Base-by-base conservation (phyloP, 37 sponge, comb jelly and placozoan genomes). In the Agelas oroides region DNA sequence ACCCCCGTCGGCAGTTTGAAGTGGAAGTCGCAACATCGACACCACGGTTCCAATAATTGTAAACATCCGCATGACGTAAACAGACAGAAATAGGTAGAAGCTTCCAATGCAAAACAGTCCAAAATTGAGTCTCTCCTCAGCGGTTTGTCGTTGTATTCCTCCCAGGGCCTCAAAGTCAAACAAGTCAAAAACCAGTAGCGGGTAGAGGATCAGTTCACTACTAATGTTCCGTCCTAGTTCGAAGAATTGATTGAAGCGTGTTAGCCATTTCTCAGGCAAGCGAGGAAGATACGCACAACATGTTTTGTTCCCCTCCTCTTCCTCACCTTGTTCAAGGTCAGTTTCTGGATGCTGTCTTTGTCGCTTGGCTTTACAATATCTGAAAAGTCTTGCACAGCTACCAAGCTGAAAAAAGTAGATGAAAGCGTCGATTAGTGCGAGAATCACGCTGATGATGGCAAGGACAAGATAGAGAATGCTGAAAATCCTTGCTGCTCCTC, bases 371-470 rank as follows among this genome's bases (percentile, higher is more conserved):
- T 74, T 81, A 27, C 17, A 52, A 33, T 28, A 68, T 55, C 14
- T 59, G 24, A 73, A 38, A 33, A 25, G 27, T 73, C 58, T 61
- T 20, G 69, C 77, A 74, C 81, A 87, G 40, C 72, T 72, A 52
- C 81, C 75, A 24, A 76, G 23, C 56, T 74, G 28, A 27, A 73
- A 21, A 54, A 88, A 76, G 72, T 82, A 88, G 52, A 88, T 16
- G 69, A 82, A 88, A 23, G 53, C 81, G 76, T 88, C 89, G 24
- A 88, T 82, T 31, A 36, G 14, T 23, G 83, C 82, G 6, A 88
- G 53, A 14, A 76, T 19, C 34, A 82, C 17, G 34, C 61, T 59
- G 46, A 88, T 24, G n/a, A 56, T 61, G 0, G 82, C 40, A 12
- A 88, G 70, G 25, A 25, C 13, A 15, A 88, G 61, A 35, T 66